Conservation (phyloP, 2,888 invertebrate species). For the Pammene fasciana region DNA sequence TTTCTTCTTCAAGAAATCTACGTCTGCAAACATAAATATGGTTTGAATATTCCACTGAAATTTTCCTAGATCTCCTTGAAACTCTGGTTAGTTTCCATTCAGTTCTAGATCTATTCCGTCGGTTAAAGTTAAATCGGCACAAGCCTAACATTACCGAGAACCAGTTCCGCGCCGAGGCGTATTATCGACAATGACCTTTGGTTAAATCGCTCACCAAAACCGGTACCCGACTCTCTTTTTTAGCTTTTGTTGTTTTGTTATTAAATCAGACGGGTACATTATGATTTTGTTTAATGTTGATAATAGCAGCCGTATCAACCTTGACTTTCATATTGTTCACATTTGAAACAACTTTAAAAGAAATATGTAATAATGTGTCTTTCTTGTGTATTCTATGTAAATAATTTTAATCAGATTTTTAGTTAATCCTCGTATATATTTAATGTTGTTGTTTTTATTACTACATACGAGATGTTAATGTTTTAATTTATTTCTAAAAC, state of each 20-base stretch:
- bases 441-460: too few species aligned
- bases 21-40: not conserved
- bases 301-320: slow-evolving; percentile 12
- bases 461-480: too few species aligned
- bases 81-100: slow-evolving; percentile 7
- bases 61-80: not conserved
- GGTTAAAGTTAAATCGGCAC: slow-evolving; percentile 22
- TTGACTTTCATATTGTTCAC: slow-evolving; percentile 22
- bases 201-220: slow-evolving; percentile 56
- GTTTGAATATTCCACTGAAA: not conserved
- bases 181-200: slow-evolving; percentile 59
- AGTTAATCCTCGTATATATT: too few species aligned
- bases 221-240: slow-evolving; percentile 47
- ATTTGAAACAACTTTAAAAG: not conserved
- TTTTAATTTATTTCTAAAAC: too few species aligned
- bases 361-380: too few species aligned
- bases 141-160: slow-evolving; percentile 32
- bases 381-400: not conserved
- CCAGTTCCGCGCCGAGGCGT: slow-evolving; percentile 34
- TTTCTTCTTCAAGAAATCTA: not conserved
- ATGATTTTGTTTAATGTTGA: slow-evolving; percentile 27
- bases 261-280: slow-evolving; percentile 32
- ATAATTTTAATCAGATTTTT: not conserved
- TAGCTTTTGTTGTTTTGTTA: slow-evolving; percentile 35
- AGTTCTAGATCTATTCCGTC: slow-evolving; percentile 10